Evolutionary conservation across 2,888 invertebrate species (phyloP).

Genomic region (Pycnomerus fuliginosus): DNA sequence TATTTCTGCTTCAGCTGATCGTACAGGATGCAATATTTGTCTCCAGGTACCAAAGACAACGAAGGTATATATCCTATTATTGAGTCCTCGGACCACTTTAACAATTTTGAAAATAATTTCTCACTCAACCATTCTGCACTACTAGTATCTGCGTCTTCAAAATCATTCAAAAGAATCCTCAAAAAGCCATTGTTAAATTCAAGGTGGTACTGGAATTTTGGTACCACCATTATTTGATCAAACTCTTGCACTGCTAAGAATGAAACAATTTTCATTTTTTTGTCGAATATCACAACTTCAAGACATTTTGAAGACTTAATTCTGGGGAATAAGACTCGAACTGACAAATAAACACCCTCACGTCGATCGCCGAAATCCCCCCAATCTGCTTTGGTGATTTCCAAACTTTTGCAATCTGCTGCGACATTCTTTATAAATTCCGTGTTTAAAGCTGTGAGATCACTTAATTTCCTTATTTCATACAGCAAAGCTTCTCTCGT

Average conservation of each 20-base stretch:
- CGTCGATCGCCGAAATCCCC: constrained; percentile 29
- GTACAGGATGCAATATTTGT: constrained; percentile 72
- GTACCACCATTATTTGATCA: constrained; percentile 48
- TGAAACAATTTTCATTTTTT: constrained; percentile 46
- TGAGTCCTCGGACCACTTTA: constrained; percentile 65
- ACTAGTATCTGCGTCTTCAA: constrained; percentile 50
- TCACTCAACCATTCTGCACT: constrained; percentile 58
- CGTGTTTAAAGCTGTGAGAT: constrained; percentile 35
- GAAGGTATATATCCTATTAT: too few species aligned
- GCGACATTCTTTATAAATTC: constrained; percentile 42
- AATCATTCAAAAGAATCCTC: constrained; percentile 46
- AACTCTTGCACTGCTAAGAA: constrained; percentile 55
- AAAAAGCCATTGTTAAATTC: constrained; percentile 44
- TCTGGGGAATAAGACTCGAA: constrained; percentile 53
- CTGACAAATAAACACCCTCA: constrained; percentile 46
- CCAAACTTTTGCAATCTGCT: constrained; percentile 41
- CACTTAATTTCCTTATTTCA: constrained; percentile 43
- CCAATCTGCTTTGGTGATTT: constrained; percentile 32
- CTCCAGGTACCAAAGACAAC: constrained; percentile 64
- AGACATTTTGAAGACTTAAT: constrained; percentile 39
- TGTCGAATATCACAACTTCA: constrained; percentile 51
- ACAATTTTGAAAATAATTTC: constrained; percentile 60
- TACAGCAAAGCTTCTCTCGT: constrained; percentile 42
- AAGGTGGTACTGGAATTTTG: constrained; percentile 55
- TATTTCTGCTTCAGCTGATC: constrained; percentile 75